Conservation (phyloP, 2,797 vertebrate genomes). For the Poeciliopsis presidionis region DNA sequence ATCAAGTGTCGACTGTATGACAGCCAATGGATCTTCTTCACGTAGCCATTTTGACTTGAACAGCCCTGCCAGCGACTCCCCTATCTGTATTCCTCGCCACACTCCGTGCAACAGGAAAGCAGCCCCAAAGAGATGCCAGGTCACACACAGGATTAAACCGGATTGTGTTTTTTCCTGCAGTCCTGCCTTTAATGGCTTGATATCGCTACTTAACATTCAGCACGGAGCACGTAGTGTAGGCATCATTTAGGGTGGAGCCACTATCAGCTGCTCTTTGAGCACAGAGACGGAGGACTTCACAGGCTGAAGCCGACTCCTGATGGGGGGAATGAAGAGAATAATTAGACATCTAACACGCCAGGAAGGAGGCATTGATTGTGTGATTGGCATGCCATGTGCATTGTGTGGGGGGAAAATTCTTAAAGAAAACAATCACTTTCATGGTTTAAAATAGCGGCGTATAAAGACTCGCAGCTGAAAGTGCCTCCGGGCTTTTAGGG, state of each 20-base stretch:
- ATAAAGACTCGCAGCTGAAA: slow-evolving; percentile 75
- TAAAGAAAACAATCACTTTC: slow-evolving; percentile 82
- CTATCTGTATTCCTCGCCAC: slow-evolving; percentile 82
- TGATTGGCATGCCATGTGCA: slow-evolving; percentile 78
- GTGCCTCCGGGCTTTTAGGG: slow-evolving; percentile 78
- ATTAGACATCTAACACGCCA: slow-evolving; percentile 80
- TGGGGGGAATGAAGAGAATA: slow-evolving; percentile 81
- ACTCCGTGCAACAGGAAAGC: slow-evolving; percentile 81
- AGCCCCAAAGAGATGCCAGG: slow-evolving; percentile 84
- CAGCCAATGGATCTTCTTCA: slow-evolving; percentile 74
- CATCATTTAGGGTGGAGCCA: slow-evolving; percentile 83
- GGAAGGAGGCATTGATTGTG: slow-evolving; percentile 79
- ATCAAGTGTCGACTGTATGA: slow-evolving; percentile 73
- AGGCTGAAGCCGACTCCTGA: slow-evolving; percentile 78
- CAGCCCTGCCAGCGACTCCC: slow-evolving; percentile 66
- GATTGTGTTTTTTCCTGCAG: slow-evolving; percentile 84
- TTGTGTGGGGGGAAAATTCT: slow-evolving; percentile 78
- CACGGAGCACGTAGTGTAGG: slow-evolving; percentile 76
- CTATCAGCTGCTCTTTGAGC: slow-evolving; percentile 80
- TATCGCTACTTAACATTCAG: slow-evolving; percentile 84
- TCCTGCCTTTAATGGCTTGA: slow-evolving; percentile 85
- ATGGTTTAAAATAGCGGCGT: slow-evolving; percentile 75
- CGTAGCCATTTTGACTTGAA: slow-evolving; percentile 74
- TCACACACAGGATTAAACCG: slow-evolving; percentile 85
- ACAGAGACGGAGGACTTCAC: slow-evolving; percentile 80